Evolutionary conservation across 2,888 invertebrate species (phyloP), one percentile per base, ranked within the genome.

Genomic region (Schizaphis graminum): DNA sequence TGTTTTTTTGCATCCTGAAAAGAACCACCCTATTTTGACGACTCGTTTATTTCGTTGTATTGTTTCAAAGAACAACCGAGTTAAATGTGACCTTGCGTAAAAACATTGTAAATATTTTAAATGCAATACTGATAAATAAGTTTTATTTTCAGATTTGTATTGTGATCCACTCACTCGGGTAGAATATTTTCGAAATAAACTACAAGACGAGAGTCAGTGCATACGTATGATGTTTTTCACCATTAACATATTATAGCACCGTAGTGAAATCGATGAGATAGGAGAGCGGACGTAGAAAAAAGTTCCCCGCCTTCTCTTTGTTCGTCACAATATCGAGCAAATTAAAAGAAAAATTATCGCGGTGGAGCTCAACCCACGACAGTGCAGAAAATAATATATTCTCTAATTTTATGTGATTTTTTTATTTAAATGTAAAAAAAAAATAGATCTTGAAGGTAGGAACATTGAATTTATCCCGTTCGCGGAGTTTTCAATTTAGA

Each of bases 1-100:
- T 92, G 47, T 92, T 92, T 49, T 92, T 87, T n/a, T 88, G 49
- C 57, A 91, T 47, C 57, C 91, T 91, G 7, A n/a, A 16, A 7
- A 87, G 8, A 49, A 87, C 21, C 35, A n/a, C 3, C n/a, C 7
- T n/a, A 28, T 53, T 24, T n/a, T 13, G 49, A 49, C n/a, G n/a
- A 35, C n/a, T 35, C 21, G n/a, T 47, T 77, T 16, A 21, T 77
- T 21, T 77, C 2, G 21, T 77, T 21, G n/a, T 67, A n/a, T n/a
- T n/a, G 0, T 67, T 67, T 16, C 1, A 16, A 35, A 21, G 11
- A n/a, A 67, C 16, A 67, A 21, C 21, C 1, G 2, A 35, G 21
- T 77, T 2, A 3, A 77, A 35, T 35, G 77, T 0, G 21, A 21
- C 77, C 2, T 35, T 77, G 8, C 21, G 2, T 7, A 77, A 35